phyloP scores from a whole-genome alignment of 2,888 invertebrate species.

The Parnassius smintheus region DNA sequence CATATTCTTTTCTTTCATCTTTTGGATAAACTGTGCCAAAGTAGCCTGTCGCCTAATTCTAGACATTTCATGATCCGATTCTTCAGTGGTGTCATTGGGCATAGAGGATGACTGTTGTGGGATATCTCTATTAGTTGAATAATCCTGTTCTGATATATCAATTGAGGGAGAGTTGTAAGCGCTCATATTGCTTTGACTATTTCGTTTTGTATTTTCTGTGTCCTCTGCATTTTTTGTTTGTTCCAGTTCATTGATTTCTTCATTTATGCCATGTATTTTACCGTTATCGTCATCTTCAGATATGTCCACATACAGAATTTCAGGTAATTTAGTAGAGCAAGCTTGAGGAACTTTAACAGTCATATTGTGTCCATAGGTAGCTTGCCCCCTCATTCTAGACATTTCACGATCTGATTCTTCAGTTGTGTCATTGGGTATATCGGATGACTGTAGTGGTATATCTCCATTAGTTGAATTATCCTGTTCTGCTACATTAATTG shows the following conservation, averaged over 20 bases:
- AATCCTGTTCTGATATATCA: constrained; percentile 1
- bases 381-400: constrained; percentile 49
- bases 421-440: constrained; percentile 7
- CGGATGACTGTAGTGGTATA: constrained; percentile 13
- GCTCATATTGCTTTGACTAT: constrained; percentile 30
- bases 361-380: constrained; percentile 41
- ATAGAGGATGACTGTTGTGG: constrained; percentile 19
- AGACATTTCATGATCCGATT: constrained; percentile 49
- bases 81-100: constrained; percentile 15
- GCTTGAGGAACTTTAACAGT: constrained; percentile 39
- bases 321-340: constrained; percentile 35
- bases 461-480: constrained; percentile 13
- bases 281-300: constrained; percentile 10
- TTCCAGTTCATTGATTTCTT: constrained; percentile 5
- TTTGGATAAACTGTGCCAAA: constrained; percentile 51
- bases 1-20: constrained; percentile 51
- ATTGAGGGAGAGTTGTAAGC: neutral
- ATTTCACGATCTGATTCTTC: constrained; percentile 45
- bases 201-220: constrained; percentile 43
- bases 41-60: constrained; percentile 44
- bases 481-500: neutral
- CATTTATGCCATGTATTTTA: neutral
- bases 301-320: constrained; percentile 5
- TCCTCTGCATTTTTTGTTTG: constrained; percentile 13
- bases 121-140: constrained; percentile 9